These are phyloP conservation scores for Pygoscelis adeliae DNA, from an alignment of 2,113 vertebrate genomes.

Conservation along the genomic window DNA sequence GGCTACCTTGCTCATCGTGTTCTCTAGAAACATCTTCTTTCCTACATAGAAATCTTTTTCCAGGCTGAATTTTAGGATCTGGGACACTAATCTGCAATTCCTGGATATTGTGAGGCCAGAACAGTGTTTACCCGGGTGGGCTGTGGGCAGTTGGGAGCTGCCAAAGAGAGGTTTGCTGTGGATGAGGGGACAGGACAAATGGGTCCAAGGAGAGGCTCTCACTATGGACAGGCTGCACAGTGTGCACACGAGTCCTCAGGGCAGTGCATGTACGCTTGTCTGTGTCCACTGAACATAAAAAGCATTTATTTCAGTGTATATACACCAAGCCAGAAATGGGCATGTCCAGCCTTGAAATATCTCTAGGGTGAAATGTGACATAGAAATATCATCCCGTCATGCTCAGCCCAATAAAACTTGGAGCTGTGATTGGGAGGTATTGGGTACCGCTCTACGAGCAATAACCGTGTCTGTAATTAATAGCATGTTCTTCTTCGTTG, in stretches of 20 bases:
- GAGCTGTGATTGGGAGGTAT: neutral
- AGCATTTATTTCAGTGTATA: neutral
- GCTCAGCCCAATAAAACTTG: neutral
- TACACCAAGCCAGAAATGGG: neutral
- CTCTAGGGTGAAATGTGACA: neutral
- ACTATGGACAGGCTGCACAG: neutral
- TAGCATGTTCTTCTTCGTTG: rapidly evolving
- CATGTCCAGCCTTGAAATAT: neutral
- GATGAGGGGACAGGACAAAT: neutral
- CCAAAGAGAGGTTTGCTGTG: neutral
- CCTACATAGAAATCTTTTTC: neutral
- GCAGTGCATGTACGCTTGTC: neutral
- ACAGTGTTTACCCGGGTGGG: rapidly evolving
- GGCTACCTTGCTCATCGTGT: neutral
- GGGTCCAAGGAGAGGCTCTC: neutral
- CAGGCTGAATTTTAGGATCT: neutral
- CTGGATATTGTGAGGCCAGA: neutral
- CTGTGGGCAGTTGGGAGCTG: neutral
- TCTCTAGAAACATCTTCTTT: neutral
- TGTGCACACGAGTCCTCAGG: neutral
- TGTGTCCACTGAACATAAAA: neutral
- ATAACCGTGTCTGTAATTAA: neutral
- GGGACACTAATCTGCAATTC: neutral
- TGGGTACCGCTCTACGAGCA: rapidly evolving
- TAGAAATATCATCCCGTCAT: neutral